Evolutionary conservation across 2,888 invertebrate species (phyloP).

Genomic region (Phyllotreta striolata): DNA sequence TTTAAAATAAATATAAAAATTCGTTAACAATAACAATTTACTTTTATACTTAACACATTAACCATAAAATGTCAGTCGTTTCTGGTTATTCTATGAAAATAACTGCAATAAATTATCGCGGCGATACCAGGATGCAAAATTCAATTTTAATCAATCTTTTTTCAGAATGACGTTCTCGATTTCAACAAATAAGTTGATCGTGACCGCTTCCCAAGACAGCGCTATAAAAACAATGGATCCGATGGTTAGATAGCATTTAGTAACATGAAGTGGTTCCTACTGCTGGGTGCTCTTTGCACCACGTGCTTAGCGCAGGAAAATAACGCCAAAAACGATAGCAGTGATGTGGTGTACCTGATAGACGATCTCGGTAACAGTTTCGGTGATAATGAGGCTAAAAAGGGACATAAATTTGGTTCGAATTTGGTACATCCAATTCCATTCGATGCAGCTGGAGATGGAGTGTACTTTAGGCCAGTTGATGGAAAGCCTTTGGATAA

Average conservation of each 20-base stretch:
- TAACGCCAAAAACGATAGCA: constrained; percentile 19
- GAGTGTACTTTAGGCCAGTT: constrained; percentile 56
- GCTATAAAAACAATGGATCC: constrained; percentile 37
- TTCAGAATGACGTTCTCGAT: constrained; percentile 7
- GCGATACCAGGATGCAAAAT: constrained; percentile 30
- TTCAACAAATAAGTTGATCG: constrained; percentile 34
- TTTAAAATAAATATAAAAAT: too few relatives aligned
- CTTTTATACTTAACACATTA: too few relatives aligned
- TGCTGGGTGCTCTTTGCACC: constrained; percentile 21
- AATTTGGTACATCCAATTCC: constrained; percentile 48
- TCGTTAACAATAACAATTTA: too few relatives aligned
- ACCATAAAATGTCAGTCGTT: not conserved
- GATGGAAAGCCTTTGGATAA: constrained; percentile 50
- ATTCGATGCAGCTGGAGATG: constrained; percentile 53
- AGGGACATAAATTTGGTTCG: constrained; percentile 37
- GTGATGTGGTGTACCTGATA: constrained; percentile 52
- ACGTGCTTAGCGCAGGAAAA: constrained; percentile 3
- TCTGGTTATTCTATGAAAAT: constrained; percentile 15
- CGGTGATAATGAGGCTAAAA: constrained; percentile 39
- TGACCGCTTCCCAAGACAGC: constrained; percentile 31
- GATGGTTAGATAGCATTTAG: constrained; percentile 20
- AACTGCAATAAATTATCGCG: constrained; percentile 1
- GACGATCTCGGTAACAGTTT: constrained; percentile 42
- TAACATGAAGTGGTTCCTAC: constrained; percentile 42
- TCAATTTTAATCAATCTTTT: constrained; percentile 17